Evolutionary conservation across 2,888 invertebrate genomes (phyloP), one percentile per base, ranked within the genome.

Genomic region (Drosophila yooni): DNA sequence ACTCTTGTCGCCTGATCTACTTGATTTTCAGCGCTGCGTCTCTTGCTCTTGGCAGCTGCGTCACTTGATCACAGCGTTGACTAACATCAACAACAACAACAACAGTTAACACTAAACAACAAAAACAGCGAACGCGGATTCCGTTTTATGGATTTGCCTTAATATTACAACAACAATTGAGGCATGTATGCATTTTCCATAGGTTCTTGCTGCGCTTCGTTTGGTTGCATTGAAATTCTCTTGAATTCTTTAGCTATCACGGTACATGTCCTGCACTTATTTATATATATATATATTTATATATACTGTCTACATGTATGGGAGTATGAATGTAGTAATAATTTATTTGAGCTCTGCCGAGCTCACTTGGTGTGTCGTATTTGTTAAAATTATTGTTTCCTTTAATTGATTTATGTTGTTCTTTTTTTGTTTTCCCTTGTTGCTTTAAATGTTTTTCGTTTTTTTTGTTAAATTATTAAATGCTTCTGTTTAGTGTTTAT

Each of bases 371-470:
- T 54, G 52, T 54, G 53, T 67, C 43, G 71, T 72, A 48, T 67
- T 66, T 66, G 54, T 50, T 52, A 74, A 86, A 88, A 86, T 86
- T 86, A 86, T 86, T 88, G 89, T 89, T 80, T 88, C 81, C 80
- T 84, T 88, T 89, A 86, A 88, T 88, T 90, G 89, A 83, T 76
- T 78, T 84, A 70, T 75, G 76, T 70, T 74, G 70, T 73, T 64
- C 54, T 65, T 54, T 65, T 54, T 70, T 65, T n/a, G 31, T 65
- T 51, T 68, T 43, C 64, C 68, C 63, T 74, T 70, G 74, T 75
- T 79, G 68, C 70, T 74, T 67, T 58, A 33, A 51, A 56, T 53
- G 74, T 65, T 52, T 59, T 74, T 66, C 21, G 21, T 21, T 53
- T 27, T 53, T 15, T 54, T 66, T 54, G 36, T 33, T 74, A 25